Evolutionary conservation across 35 echinoderm and acorn worm genomes (phyloP).

Genomic region (Ophiothrix spiculata): DNA sequence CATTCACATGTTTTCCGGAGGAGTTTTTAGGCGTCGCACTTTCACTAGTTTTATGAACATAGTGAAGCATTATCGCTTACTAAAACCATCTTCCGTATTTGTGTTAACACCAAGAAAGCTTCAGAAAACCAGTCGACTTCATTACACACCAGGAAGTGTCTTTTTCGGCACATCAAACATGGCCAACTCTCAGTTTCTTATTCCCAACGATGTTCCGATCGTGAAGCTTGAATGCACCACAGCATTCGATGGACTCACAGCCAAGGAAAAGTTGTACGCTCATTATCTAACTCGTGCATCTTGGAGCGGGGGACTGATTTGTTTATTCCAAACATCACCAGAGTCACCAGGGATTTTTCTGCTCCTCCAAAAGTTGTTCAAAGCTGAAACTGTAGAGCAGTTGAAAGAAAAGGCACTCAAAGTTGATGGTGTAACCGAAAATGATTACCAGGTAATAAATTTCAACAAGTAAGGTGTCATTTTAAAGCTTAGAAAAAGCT

Average conservation of each 20-base stretch:
- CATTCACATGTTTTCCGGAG: not conserved
- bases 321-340: conserved; percentile 79
- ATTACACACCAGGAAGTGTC: too few species aligned
- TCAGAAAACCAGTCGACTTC: too few species aligned
- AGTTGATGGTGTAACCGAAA: conserved; percentile 24
- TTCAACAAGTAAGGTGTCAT: too few species aligned
- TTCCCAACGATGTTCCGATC: conserved; percentile 74
- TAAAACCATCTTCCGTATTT: too few species aligned
- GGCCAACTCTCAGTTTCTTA: conserved; percentile 74
- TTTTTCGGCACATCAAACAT: too few species aligned
- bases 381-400: conserved; percentile 50
- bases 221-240: conserved; percentile 75
- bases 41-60: too few species aligned
- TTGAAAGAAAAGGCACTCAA: conserved; percentile 52
- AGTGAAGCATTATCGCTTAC: too few species aligned
- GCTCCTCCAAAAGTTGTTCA: conserved; percentile 79
- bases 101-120: too few species aligned
- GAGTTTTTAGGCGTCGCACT: too few species aligned
- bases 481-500: too few species aligned
- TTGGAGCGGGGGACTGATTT: conserved; percentile 85
- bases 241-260: conserved; percentile 63
- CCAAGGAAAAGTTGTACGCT: conserved; percentile 87
- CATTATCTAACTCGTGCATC: conserved; percentile 76
- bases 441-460: conserved; percentile 48
- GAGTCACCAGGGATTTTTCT: conserved; percentile 86